Percentiles rank a stretch among this genome's conserved stretches.
Conservation (phyloP, 2,113 vertebrate species). For the Cynopterus brachyotis region DNA sequence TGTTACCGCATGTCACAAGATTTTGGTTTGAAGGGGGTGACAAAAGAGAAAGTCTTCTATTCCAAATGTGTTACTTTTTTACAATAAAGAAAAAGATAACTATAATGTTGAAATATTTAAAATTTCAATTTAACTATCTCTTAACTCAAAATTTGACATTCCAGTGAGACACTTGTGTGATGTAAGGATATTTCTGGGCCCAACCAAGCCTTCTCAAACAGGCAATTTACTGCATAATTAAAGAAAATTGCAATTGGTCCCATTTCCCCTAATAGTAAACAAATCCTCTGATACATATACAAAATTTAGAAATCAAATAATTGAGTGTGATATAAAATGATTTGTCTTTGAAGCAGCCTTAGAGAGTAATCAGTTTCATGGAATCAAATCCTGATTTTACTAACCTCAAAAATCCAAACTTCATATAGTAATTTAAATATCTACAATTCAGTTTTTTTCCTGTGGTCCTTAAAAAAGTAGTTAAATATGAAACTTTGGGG, state of each 20-base stretch:
- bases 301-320: constrained; percentile 38
- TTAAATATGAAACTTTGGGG: constrained; percentile 4
- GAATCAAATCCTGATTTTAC: background rate
- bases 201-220: background rate
- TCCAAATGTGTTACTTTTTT: background rate
- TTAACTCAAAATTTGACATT: constrained; percentile 2
- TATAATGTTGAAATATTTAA: background rate
- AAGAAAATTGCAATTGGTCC: constrained; percentile 6
- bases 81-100: background rate
- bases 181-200: background rate
- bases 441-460: background rate
- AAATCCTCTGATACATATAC: background rate
- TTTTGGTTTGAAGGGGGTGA: background rate
- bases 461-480: background rate
- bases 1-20: background rate
- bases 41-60: background rate
- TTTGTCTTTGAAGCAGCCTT: background rate
- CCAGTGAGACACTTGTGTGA: background rate
- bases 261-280: constrained; percentile 31
- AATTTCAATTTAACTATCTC: constrained; percentile 20
- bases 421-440: background rate
- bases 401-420: constrained; percentile 32
- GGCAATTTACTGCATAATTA: background rate
- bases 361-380: background rate
- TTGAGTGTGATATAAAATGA: background rate